Base-by-base conservation (phyloP, 2,113 vertebrate species). In the Gymnocephalus cernua region DNA sequence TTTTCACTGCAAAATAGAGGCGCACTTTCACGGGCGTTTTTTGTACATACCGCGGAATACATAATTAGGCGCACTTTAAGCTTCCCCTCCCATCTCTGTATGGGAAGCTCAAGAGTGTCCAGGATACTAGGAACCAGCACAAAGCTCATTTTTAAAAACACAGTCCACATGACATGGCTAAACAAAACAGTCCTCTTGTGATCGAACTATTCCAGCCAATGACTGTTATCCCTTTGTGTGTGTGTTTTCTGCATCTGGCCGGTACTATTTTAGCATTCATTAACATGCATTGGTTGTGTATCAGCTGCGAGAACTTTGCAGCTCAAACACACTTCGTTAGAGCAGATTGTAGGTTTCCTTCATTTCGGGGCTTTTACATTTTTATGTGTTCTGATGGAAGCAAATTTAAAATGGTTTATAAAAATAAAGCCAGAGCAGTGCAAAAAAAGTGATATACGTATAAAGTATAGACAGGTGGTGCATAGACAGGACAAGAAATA, bases 201-300 rank as follows among this genome's bases (percentile, higher is more conserved):
- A 68, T 18, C 29, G 59, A 51, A 44, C 44, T 15, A 13, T 61
- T 27, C 23, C 3, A 35, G 23, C 18, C 38, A 35, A 4, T 57
- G 15, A 38, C 67, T 27, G n/a, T 38, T 12, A 25, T 35, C 77
- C 21, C 27, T 65, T 27, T 73, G n/a, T 73, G 27, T 50, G 50
- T 61, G 5, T 2, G 25, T 51, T 38, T 54, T 32, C 29, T 68
- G 27, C 21, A 14, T 44, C 23, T 29, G 56, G 32, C 51, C 6
- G 15, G 16, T 41, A 18, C 45, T 51, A n/a, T 69, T 63, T 70
- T 21, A 69, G 29, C 4, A n/a, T 62, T 29, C 29, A 5, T 25
- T 48, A 21, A n/a, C 18, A 47, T 45, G 6, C 13, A 2, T 19
- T 32, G 27, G 50, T 58, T 12, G 3, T 69, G 54, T 25, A 11